These are phyloP conservation scores for Mustelus asterias DNA, from an alignment of 2,113 vertebrate species.

Conservation along the genomic window DNA sequence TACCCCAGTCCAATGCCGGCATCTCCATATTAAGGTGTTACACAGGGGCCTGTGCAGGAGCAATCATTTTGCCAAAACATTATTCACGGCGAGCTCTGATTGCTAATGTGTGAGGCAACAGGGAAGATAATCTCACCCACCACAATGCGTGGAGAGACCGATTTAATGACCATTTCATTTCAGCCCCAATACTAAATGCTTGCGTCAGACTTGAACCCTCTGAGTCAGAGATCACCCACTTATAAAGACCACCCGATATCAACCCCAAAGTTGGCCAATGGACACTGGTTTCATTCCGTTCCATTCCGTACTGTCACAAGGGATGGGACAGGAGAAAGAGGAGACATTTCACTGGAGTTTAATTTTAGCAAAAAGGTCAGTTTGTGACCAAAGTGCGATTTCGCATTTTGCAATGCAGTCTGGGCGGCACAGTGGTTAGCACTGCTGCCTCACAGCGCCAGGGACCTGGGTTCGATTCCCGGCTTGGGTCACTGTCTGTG, in stretches of 20 bases:
- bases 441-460: too few relatives aligned
- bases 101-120: not conserved
- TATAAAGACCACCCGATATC: not conserved
- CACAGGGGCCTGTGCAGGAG: not conserved
- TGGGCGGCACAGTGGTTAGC: too few relatives aligned
- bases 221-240: not conserved
- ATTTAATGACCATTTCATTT: not conserved
- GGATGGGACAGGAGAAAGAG: not conserved
- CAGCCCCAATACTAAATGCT: not conserved
- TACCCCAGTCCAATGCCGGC: too few relatives aligned
- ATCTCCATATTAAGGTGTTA: not conserved
- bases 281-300: not conserved
- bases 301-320: not conserved
- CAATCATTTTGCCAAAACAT: not conserved
- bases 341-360: not conserved
- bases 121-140: not conserved
- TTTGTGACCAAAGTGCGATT: not conserved
- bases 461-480: too few relatives aligned
- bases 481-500: too few relatives aligned
- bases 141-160: not conserved
- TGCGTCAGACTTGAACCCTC: not conserved
- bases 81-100: not conserved
- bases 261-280: not conserved
- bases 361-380: not conserved
- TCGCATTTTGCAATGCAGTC: not conserved